Evolutionary conservation across 2,888 invertebrate species (phyloP).

Genomic region (Petrolisthes cinctipes): DNA sequence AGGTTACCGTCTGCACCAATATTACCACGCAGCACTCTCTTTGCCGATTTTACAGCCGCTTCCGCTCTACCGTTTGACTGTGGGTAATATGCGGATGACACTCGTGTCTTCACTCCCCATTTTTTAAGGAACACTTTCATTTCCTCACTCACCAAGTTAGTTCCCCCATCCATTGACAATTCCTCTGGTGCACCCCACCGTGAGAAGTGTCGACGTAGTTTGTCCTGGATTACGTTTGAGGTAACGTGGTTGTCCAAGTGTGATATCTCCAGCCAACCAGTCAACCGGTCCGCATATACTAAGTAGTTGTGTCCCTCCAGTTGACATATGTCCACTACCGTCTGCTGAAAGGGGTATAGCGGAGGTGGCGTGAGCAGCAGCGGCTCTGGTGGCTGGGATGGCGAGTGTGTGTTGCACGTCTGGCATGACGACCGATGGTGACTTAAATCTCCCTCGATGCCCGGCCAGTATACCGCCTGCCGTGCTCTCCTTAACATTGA

Average conservation of each 20-base stretch:
- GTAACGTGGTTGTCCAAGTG: neutral
- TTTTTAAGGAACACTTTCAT: constrained; percentile 13
- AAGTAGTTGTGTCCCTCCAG: neutral
- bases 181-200: neutral
- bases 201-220: neutral
- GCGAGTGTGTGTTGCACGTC: constrained; percentile 27
- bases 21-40: constrained; percentile 17
- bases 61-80: constrained; percentile 28
- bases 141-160: constrained; percentile 28
- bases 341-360: constrained; percentile 17
- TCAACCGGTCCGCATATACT: constrained; percentile 11
- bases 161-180: constrained; percentile 21
- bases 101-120: neutral
- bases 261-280: neutral
- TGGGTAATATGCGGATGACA: constrained; percentile 25
- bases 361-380: neutral
- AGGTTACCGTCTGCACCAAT: constrained; percentile 14
- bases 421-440: neutral
- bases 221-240: neutral
- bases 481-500: constrained; percentile 24
- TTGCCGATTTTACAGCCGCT: constrained; percentile 17
- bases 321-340: constrained; percentile 14
- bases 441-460: neutral
- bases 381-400: constrained; percentile 21
- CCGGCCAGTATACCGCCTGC: constrained; percentile 29